Base-by-base conservation (phyloP, 2,888 invertebrate genomes). In the Leptinotarsa haldemani region DNA sequence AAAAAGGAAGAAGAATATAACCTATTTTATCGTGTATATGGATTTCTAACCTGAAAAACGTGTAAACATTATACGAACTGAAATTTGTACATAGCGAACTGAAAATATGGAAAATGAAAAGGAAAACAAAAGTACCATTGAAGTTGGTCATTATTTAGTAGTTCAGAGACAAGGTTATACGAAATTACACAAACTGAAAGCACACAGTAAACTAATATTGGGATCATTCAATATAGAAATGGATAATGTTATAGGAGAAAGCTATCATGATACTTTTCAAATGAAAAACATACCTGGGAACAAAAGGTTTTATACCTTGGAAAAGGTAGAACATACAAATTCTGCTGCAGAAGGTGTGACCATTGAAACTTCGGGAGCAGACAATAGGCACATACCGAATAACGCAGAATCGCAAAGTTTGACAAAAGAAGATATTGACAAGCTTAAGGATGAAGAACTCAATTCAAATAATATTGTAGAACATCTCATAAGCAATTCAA, bases 401-500 rank as follows among this genome's bases (percentile, higher is more conserved):
- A 93, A 91, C 84, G 93, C 93, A 16, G 90, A 88, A 47, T 96
- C 97, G 0, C 98, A 98, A 88, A 92, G 92, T 77, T 87, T 98
- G 7, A 93, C 94, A 1, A 92, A 93, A 48, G 93, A 94, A 68
- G 95, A 97, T 83, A 97, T 98, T 69, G 90, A 92, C 74, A 91
- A 92, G 69, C 88, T 98, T 70, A 93, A 94, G 80, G 93, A 93
- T 73, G 92, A 93, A 79, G 94, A 95, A 46, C 89, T 91, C 25
- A 93, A 93, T 76, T 95, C 96, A 0, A 92, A 92, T 20, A 94
- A 94, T 83, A 96, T 98, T 79, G 93, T 98, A 5, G 94, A 92
- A 77, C 94, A 94, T 70, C 89, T 99, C 16, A 94, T 98, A 67
- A 94, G 94, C 76, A 97, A 97, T 85, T 98, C 97, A 18, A 94